Evolutionary conservation across 2,888 invertebrate genomes (phyloP).

Genomic region (Pycnomerus fuliginosus): DNA sequence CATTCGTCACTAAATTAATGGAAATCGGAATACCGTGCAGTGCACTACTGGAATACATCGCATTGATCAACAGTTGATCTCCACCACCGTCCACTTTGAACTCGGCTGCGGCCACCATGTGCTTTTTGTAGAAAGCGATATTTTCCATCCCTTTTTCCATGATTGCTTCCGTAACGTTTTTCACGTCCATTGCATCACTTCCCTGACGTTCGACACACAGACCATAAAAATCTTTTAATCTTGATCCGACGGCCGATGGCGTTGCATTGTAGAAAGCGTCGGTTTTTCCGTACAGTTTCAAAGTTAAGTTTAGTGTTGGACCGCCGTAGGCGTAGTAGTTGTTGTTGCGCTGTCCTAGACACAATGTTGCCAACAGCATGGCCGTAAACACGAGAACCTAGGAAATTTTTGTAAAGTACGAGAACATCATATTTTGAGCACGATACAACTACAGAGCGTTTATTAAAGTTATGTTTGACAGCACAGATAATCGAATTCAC

Average conservation of each 20-base stretch:
- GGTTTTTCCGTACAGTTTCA: constrained; percentile 43
- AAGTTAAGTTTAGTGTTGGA: constrained; percentile 41
- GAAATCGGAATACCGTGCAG: constrained; percentile 57
- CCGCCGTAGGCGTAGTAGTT: constrained; percentile 29
- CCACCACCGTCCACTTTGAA: constrained; percentile 41
- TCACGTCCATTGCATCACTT: constrained; percentile 27
- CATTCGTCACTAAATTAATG: constrained; percentile 55
- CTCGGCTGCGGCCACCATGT: constrained; percentile 55
- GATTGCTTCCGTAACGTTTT: constrained; percentile 45
- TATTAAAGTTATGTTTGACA: too few species aligned
- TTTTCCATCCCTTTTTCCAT: constrained; percentile 48
- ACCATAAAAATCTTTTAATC: not conserved
- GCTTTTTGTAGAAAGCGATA: constrained; percentile 52
- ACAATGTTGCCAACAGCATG: constrained; percentile 12
- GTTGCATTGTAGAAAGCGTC: constrained; percentile 44
- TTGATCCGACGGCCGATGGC: too few species aligned
- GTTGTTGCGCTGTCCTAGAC: constrained; percentile 34
- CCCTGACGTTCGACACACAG: not conserved
- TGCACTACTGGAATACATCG: constrained; percentile 54
- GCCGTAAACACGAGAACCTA: not conserved
- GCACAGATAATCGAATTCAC: too few species aligned
- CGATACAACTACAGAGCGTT: too few species aligned
- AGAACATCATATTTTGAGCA: too few species aligned
- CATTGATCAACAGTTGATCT: constrained; percentile 32
- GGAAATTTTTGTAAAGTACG: too few species aligned